Conservation (phyloP, 2,888 invertebrate species). For the Dolichomitus sp. region DNA sequence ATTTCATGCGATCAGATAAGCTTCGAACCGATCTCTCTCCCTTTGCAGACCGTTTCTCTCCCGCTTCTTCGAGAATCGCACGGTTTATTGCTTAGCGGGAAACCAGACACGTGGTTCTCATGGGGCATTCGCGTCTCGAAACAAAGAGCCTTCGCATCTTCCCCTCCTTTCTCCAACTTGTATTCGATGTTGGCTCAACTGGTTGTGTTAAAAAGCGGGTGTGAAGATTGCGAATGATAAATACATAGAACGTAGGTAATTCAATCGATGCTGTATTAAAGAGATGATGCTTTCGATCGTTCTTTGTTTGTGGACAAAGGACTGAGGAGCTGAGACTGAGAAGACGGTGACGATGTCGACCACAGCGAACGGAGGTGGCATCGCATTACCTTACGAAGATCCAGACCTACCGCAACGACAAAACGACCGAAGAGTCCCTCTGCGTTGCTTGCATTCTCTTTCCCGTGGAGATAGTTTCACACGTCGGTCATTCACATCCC, state of each 20-base stretch:
- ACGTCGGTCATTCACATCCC: slow-evolving; percentile 79
- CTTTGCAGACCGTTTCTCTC: slow-evolving; percentile 46
- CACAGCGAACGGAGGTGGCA: slow-evolving; percentile 52
- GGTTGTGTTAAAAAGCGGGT: neutral
- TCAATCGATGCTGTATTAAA: slow-evolving; percentile 25
- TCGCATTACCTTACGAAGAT: slow-evolving; percentile 67
- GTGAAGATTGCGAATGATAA: slow-evolving; percentile 5
- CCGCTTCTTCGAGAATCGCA: slow-evolving; percentile 49
- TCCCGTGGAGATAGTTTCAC: slow-evolving; percentile 67
- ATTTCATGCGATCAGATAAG: slow-evolving; percentile 77
- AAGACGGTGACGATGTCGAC: slow-evolving; percentile 49
- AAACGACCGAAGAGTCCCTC: slow-evolving; percentile 73
- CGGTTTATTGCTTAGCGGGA: slow-evolving; percentile 75
- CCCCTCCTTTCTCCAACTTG: slow-evolving; percentile 2
- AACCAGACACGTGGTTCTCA: slow-evolving; percentile 80
- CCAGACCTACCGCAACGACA: slow-evolving; percentile 82
- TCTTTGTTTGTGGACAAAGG: slow-evolving; percentile 27
- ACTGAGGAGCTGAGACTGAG: slow-evolving; percentile 24
- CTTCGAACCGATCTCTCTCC: slow-evolving; percentile 69
- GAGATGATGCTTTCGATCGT: slow-evolving; percentile 27
- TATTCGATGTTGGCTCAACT: slow-evolving; percentile 18
- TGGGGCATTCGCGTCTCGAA: slow-evolving; percentile 65
- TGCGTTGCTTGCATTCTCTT: slow-evolving; percentile 66
- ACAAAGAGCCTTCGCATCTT: slow-evolving; percentile 42
- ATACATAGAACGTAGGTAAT: slow-evolving; percentile 31